These are phyloP conservation scores for Cyphomyrus discorhynchus DNA, from an alignment of 2,113 vertebrate species.

Conservation along the genomic window DNA sequence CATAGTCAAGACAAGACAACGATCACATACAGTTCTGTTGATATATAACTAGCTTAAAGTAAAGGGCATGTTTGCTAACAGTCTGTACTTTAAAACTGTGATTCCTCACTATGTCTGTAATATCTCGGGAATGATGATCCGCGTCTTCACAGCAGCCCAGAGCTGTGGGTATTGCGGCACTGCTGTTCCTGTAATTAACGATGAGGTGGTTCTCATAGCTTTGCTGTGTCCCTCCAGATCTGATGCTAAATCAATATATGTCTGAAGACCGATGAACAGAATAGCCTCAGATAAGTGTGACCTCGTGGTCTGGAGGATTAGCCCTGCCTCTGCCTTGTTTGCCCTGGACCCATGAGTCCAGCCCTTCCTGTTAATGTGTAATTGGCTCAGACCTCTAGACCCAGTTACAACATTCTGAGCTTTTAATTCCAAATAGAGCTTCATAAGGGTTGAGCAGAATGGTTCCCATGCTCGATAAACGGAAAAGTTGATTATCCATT, in stretches of 20 bases:
- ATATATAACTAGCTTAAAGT: background rate
- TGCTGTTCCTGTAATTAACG: background rate
- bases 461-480: background rate
- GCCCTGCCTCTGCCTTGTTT: slow-evolving; percentile 3
- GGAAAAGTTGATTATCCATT: background rate
- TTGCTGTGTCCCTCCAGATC: background rate
- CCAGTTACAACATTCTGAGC: background rate
- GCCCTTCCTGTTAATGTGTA: slow-evolving; percentile 6
- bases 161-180: too few relatives aligned
- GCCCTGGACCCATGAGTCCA: too few relatives aligned
- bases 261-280: background rate
- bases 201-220: background rate
- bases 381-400: background rate
- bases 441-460: background rate
- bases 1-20: background rate
- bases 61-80: background rate
- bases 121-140: background rate
- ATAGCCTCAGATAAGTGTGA: background rate
- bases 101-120: background rate
- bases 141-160: background rate
- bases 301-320: background rate
- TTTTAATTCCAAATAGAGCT: background rate
- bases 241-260: background rate
- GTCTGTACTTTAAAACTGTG: background rate
- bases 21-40: background rate